These are phyloP conservation scores for Bombus haemorrhoidalis DNA, from an alignment of 1,140 invertebrate species.

Conservation along the genomic window DNA sequence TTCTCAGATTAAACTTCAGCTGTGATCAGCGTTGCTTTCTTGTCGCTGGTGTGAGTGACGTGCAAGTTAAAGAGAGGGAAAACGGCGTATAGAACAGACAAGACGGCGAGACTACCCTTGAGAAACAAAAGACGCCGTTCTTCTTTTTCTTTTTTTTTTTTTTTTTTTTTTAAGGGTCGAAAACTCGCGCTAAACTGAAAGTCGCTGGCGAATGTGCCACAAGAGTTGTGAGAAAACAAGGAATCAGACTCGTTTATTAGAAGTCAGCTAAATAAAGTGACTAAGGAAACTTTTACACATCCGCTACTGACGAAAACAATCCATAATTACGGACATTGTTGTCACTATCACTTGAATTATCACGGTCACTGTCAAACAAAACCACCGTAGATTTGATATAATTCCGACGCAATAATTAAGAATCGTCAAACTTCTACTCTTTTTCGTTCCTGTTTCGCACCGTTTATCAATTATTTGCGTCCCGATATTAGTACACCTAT, in stretches of 20 bases:
- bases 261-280: slow-evolving; percentile 32
- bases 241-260: slow-evolving; percentile 23
- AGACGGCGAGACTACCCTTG: slow-evolving; percentile 18
- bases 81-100: slow-evolving; percentile 13
- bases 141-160: neutral
- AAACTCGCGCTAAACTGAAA: slow-evolving; percentile 38
- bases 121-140: slow-evolving; percentile 30
- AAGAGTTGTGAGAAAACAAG: neutral
- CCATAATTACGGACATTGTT: slow-evolving; percentile 80
- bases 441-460: slow-evolving; percentile 27
- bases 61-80: slow-evolving; percentile 36
- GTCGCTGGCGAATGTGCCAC: slow-evolving; percentile 1
- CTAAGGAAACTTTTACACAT: slow-evolving; percentile 47
- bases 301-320: slow-evolving; percentile 79
- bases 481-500: slow-evolving; percentile 49
- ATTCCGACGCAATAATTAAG: neutral
- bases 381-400: slow-evolving; percentile 5
- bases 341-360: slow-evolving; percentile 48
- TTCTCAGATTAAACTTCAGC: neutral
- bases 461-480: slow-evolving; percentile 61
- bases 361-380: slow-evolving; percentile 51
- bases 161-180: neutral
- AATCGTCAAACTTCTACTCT: slow-evolving; percentile 29
- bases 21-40: slow-evolving; percentile 1
- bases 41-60: slow-evolving; percentile 12